A percentile compares a stretch with the other conserved stretches of the same genome.
phyloP scores from a whole-genome alignment of 1,140 invertebrate genomes.

The Hyphantria cunea region DNA sequence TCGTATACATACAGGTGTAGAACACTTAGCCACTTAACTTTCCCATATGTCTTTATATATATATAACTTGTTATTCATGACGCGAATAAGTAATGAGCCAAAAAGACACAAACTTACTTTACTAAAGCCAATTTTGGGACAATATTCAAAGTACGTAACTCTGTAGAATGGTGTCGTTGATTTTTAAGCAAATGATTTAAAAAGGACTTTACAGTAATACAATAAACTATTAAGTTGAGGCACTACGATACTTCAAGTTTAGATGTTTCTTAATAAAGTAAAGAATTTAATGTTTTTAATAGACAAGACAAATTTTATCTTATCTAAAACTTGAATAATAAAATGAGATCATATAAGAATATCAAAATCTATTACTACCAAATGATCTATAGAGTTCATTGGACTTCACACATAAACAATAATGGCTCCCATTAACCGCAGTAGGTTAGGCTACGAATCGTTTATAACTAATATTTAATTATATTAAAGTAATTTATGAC shows the following conservation, averaged over 20 bases:
- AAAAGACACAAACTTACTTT: constrained; percentile 18
- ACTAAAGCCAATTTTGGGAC: constrained; percentile 21
- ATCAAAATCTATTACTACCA: too few relatives aligned
- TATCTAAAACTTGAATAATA: too few relatives aligned
- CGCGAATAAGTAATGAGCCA: constrained; percentile 55
- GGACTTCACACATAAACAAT: background rate
- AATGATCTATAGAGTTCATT: background rate
- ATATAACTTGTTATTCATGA: constrained; percentile 36
- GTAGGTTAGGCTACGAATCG: too few relatives aligned
- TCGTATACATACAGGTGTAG: constrained; percentile 38
- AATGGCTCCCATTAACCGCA: constrained; percentile 18
- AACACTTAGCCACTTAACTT: constrained; percentile 30
- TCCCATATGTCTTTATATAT: constrained; percentile 42
- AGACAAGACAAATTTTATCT: too few relatives aligned
- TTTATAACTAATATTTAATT: too few relatives aligned
- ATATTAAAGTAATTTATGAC: background rate
- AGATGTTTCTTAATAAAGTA: too few relatives aligned
- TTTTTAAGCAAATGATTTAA: too few relatives aligned
- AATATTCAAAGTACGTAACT: background rate
- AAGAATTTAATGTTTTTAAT: too few relatives aligned
- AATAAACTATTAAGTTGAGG: too few relatives aligned
- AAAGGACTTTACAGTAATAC: too few relatives aligned
- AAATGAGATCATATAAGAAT: too few relatives aligned
- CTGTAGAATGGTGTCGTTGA: background rate
- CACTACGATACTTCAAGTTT: too few relatives aligned